Conservation (phyloP, 23 tunicate genomes). For the Trididemnum miniatum region DNA sequence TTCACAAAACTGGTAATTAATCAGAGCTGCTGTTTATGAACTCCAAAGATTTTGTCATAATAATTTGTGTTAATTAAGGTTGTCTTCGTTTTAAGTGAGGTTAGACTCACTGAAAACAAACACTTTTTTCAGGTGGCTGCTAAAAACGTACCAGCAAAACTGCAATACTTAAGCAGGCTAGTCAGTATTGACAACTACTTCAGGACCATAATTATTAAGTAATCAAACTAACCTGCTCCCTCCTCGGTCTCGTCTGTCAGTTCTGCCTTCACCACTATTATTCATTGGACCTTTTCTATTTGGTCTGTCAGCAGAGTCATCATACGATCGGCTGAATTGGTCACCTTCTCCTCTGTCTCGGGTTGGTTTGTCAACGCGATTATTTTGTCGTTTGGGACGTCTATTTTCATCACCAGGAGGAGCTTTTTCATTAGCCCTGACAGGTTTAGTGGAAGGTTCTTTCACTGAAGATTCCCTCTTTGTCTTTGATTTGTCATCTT, state of each 20-base stretch:
- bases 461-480: constrained; percentile 3
- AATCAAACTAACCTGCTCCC: constrained; percentile 23
- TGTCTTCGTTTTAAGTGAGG: no score
- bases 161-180: no score
- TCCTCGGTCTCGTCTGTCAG: constrained; percentile 19
- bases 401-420: constrained; percentile 74
- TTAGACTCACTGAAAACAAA: no score
- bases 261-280: constrained; percentile 7
- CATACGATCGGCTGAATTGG: constrained; percentile 33
- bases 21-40: no score
- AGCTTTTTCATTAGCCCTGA: not conserved
- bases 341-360: constrained; percentile 46
- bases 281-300: not conserved
- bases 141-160: no score
- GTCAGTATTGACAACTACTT: no score
- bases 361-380: constrained; percentile 13
- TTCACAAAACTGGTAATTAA: no score
- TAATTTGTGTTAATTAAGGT: no score
- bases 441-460: not conserved
- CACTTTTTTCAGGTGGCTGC: no score
- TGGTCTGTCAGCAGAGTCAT: constrained; percentile 2
- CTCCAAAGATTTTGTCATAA: no score
- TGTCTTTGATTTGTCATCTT: constrained; percentile 8
- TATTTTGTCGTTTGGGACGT: constrained; percentile 65
- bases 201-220: no score